A percentile compares a stretch with the other conserved stretches of the same genome.
These are phyloP conservation scores for Agonopterix subpropinquella DNA, from an alignment of 2,888 invertebrate species.

Conservation along the genomic window DNA sequence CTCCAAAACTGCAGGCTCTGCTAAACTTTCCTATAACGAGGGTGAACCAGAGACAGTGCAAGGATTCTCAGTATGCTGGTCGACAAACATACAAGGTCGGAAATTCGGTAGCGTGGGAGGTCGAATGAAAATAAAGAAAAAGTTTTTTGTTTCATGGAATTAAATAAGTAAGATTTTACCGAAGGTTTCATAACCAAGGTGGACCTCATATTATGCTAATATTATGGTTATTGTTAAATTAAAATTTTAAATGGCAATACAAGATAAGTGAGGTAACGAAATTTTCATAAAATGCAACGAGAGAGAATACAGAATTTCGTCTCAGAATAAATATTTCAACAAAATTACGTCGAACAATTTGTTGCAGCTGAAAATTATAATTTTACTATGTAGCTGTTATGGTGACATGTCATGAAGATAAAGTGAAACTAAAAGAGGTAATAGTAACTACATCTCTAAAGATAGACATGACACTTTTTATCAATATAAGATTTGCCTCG, in stretches of 20 bases:
- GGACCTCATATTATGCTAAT: constrained; percentile 14
- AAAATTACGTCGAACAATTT: constrained; percentile 12
- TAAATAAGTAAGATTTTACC: constrained; percentile 12
- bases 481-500: constrained; percentile 1
- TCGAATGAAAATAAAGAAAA: constrained; percentile 27
- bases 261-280: constrained; percentile 1
- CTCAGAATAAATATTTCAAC: too few species aligned
- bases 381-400: too few species aligned
- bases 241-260: constrained; percentile 3
- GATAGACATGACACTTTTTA: too few species aligned
- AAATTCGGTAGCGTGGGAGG: constrained; percentile 24
- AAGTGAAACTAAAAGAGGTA: too few species aligned
- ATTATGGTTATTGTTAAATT: neutral
- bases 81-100: constrained; percentile 18
- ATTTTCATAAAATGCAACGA: constrained; percentile 2
- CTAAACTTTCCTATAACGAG: constrained; percentile 9
- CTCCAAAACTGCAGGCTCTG: constrained; percentile 12
- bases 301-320: constrained; percentile 10
- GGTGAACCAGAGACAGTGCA: neutral
- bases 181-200: constrained; percentile 29
- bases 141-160: constrained; percentile 15
- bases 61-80: neutral
- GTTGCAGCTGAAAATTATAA: too few species aligned
- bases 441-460: too few species aligned
- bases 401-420: too few species aligned